phyloP scores from a whole-genome alignment of 53 echinoderm and acorn worm genomes.

The Antedon mediterranea region DNA sequence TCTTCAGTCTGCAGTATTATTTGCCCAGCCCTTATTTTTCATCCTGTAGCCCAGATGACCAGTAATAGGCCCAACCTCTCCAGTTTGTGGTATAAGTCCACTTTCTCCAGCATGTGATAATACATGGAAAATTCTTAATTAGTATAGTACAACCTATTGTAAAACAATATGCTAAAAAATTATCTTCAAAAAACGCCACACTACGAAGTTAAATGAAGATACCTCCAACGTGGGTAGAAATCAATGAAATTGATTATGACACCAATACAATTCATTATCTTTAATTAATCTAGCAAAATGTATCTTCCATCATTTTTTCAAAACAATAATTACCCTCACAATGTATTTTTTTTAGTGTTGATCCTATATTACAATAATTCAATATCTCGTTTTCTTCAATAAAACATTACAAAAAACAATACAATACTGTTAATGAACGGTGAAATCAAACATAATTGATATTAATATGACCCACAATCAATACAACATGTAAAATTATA shows the following conservation, averaged over 20 bases:
- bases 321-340: not conserved
- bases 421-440: too few species aligned
- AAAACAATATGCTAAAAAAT: too few species aligned
- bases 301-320: not conserved
- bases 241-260: not conserved
- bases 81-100: too few species aligned
- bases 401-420: not conserved
- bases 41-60: too few species aligned
- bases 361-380: not conserved
- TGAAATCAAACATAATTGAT: not conserved
- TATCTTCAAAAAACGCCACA: too few species aligned
- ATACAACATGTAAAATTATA: not conserved
- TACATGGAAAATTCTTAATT: too few species aligned
- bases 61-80: too few species aligned
- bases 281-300: not conserved
- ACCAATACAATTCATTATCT: not conserved
- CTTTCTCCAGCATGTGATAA: too few species aligned
- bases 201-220: too few species aligned
- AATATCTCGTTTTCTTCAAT: not conserved
- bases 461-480: not conserved
- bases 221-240: not conserved
- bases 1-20: too few species aligned
- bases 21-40: too few species aligned
- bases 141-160: too few species aligned
- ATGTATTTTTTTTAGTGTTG: not conserved